A percentile compares a stretch with the other conserved stretches of the same genome.
Evolutionary conservation across 2,888 invertebrate genomes (phyloP).

Genomic region (Argynnis bischoffii): DNA sequence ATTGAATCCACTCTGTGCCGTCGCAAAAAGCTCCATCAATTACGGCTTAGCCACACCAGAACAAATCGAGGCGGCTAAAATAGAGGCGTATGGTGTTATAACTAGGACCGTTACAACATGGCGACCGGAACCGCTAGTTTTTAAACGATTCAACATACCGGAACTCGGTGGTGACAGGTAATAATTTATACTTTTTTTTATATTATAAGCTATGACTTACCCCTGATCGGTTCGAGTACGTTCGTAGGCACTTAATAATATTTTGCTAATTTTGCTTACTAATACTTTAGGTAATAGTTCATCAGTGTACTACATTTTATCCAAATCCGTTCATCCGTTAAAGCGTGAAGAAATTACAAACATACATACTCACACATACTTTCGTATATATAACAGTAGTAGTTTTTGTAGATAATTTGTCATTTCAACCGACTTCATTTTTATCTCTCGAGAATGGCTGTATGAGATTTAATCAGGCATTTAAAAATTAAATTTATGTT

Average conservation of each 20-base stretch:
- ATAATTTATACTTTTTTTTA: constrained; percentile 1
- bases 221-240: no score
- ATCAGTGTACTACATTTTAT: no score
- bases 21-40: constrained; percentile 61
- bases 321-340: no score
- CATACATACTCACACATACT: no score
- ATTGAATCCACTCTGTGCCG: constrained; percentile 61
- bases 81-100: constrained; percentile 89
- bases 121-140: constrained; percentile 92
- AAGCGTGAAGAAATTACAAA: no score
- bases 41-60: constrained; percentile 65
- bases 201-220: no score
- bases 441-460: neutral
- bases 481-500: constrained; percentile 13
- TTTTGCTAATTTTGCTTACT: no score
- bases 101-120: constrained; percentile 87
- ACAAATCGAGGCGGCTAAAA: constrained; percentile 86
- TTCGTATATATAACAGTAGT: no score
- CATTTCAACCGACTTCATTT: no score
- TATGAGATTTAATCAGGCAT: neutral
- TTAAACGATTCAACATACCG: constrained; percentile 96
- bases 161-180: constrained; percentile 85
- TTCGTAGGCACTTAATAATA: no score
- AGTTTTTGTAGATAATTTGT: no score
- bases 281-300: no score